Conservation (phyloP, 2,888 invertebrate genomes). For the Platycheirus albimanus region DNA sequence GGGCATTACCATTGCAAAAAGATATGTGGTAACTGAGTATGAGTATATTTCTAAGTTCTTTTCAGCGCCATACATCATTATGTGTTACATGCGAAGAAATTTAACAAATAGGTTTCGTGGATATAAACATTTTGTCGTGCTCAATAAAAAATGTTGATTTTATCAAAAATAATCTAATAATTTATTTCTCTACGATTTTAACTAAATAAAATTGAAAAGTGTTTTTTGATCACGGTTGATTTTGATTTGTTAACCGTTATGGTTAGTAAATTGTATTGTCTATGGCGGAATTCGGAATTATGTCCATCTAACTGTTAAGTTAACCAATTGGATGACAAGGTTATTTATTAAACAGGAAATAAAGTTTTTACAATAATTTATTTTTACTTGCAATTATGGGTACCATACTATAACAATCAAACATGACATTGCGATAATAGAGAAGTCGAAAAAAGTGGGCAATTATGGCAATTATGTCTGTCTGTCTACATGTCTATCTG, state of each 20-base stretch:
- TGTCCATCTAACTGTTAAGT: neutral
- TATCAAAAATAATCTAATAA: no score
- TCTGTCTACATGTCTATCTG: no score
- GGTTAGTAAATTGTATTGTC: neutral
- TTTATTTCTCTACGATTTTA: no score
- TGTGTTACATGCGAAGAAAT: neutral
- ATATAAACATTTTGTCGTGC: neutral
- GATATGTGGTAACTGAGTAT: slow-evolving; percentile 6
- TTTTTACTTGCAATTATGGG: no score
- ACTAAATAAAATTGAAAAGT: slow-evolving; percentile 10
- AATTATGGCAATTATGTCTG: no score
- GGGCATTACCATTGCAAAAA: slow-evolving; percentile 54
- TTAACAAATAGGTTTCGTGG: neutral
- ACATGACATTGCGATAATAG: no score
- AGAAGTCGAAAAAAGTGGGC: no score
- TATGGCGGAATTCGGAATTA: neutral
- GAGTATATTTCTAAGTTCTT: neutral
- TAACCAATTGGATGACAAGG: neutral
- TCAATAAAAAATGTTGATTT: slow-evolving; percentile 2
- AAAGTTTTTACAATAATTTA: no score
- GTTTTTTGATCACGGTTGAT: neutral
- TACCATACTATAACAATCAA: no score
- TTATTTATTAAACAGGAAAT: no score
- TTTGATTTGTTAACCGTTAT: slow-evolving; percentile 8
- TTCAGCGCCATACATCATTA: neutral